phyloP scores from a whole-genome alignment of 1,140 invertebrate genomes.

The Tetramorium parvispinum region DNA sequence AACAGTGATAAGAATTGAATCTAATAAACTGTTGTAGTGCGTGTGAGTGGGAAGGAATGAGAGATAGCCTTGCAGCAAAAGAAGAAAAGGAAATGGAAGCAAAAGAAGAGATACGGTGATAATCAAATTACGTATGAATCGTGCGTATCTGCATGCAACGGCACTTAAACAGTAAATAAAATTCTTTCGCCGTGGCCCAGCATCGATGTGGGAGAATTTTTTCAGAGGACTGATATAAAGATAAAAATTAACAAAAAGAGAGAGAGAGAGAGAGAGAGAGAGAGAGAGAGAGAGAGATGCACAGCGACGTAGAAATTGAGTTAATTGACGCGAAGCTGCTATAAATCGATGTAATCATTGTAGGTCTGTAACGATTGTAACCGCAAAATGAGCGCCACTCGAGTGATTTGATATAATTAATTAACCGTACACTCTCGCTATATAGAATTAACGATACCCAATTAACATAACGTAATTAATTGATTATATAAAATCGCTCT shows the following conservation, averaged over 20 bases:
- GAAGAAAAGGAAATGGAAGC: background rate
- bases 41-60: slow-evolving; percentile 21
- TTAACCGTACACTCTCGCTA: background rate
- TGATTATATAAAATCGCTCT: slow-evolving; percentile 14
- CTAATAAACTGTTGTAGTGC: slow-evolving; percentile 42
- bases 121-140: slow-evolving; percentile 70
- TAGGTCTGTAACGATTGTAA: slow-evolving; percentile 32
- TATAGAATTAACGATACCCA: background rate
- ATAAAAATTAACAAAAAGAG: slow-evolving; percentile 4
- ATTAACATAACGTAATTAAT: slow-evolving; percentile 19
- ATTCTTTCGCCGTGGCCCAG: slow-evolving; percentile 10
- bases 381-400: slow-evolving; percentile 4
- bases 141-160: slow-evolving; percentile 37
- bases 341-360: slow-evolving; percentile 37
- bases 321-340: slow-evolving; percentile 2
- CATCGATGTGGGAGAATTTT: background rate
- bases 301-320: slow-evolving; percentile 35
- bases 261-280: background rate
- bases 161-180: slow-evolving; percentile 3
- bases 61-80: slow-evolving; percentile 70
- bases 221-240: background rate
- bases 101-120: slow-evolving; percentile 55
- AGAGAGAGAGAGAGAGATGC: background rate
- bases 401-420: slow-evolving; percentile 24
- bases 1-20: slow-evolving; percentile 55